Conservation (phyloP, 1,140 invertebrate species). For the Trachymyrmex cornetzi region DNA sequence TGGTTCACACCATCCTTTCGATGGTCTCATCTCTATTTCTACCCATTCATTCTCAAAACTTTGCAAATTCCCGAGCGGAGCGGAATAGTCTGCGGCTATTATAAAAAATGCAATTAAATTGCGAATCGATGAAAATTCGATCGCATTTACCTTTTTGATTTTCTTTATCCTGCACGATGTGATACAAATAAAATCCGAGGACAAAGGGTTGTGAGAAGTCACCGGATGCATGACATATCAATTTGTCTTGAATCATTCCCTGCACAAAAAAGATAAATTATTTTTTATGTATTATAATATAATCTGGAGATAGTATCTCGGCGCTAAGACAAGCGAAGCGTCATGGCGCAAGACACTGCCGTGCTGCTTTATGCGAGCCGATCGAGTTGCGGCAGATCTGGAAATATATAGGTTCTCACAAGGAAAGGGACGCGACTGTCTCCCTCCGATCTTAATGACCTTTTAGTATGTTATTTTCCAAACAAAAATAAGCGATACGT, state of each 20-base stretch:
- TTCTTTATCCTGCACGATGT: slow-evolving; percentile 91
- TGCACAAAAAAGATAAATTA: slow-evolving; percentile 84
- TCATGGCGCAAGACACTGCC: no score
- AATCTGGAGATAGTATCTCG: not conserved
- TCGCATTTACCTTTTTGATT: slow-evolving; percentile 86
- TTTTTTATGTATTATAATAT: slow-evolving; percentile 22
- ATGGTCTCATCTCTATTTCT: slow-evolving; percentile 92
- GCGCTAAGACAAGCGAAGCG: no score
- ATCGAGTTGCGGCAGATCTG: no score
- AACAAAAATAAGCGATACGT: no score
- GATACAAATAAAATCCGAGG: slow-evolving; percentile 97
- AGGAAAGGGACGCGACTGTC: no score
- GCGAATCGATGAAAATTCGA: not conserved
- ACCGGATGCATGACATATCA: slow-evolving; percentile 97
- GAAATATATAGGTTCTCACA: no score
- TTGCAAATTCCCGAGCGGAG: slow-evolving; percentile 90
- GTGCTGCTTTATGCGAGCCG: no score
- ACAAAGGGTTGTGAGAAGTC: slow-evolving; percentile 93
- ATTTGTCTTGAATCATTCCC: slow-evolving; percentile 92
- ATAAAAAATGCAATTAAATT: not conserved
- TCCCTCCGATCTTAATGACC: no score
- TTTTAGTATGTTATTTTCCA: no score
- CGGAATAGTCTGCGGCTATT: slow-evolving; percentile 88
- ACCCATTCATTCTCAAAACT: slow-evolving; percentile 96
- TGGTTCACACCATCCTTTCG: slow-evolving; percentile 88